Evolutionary conservation across 2,797 vertebrate species (phyloP).

Genomic region (Ispidina lecontei): DNA sequence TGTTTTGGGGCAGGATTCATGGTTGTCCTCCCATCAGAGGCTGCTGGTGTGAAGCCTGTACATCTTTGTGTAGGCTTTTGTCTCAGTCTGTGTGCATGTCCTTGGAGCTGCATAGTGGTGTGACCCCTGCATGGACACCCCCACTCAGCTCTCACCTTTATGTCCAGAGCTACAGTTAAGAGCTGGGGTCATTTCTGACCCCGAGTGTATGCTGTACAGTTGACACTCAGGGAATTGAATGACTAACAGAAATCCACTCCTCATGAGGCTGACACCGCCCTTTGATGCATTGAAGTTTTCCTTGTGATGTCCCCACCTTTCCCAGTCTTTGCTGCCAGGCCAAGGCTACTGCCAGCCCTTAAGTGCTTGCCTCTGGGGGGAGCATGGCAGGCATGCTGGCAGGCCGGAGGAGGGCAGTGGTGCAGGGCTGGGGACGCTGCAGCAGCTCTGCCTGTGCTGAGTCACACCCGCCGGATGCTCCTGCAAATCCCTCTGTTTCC

Average conservation of each 20-base stretch:
- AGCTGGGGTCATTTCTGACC: neutral
- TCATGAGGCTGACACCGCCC: neutral
- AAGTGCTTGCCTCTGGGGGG: rapidly evolving
- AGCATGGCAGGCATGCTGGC: neutral
- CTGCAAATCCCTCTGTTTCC: constrained; percentile 4
- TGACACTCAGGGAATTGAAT: neutral
- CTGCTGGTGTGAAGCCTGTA: neutral
- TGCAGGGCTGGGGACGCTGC: neutral
- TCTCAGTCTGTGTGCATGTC: rapidly evolving
- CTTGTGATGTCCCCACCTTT: neutral
- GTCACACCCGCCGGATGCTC: neutral
- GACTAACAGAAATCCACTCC: neutral
- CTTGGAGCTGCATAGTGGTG: neutral
- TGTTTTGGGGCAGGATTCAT: neutral
- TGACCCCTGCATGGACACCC: neutral
- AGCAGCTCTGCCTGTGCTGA: constrained; percentile 36
- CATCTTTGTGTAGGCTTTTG: neutral
- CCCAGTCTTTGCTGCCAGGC: neutral
- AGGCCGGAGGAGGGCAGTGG: neutral
- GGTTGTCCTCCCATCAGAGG: neutral
- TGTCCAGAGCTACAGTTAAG: neutral
- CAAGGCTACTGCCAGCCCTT: neutral
- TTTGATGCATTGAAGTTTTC: neutral
- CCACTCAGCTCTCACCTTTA: neutral
- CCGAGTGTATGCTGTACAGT: rapidly evolving